Base-by-base conservation (phyloP, 2,888 invertebrate genomes). In the Gymnosoma rotundatum region DNA sequence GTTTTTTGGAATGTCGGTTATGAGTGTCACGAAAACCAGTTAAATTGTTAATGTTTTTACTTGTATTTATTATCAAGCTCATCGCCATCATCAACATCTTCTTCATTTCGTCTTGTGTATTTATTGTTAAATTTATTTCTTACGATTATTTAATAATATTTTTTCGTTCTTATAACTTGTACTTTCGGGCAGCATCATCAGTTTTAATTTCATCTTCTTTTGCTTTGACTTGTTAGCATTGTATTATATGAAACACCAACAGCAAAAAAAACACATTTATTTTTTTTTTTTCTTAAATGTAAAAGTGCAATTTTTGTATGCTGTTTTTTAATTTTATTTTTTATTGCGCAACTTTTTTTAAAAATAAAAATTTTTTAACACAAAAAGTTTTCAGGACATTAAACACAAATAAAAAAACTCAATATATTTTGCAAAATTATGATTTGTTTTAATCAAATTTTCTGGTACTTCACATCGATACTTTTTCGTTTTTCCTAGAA, bases 11-110 rank as follows among this genome's bases (percentile, higher is more conserved):
- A 85, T 85, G 85, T 85, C 83, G 85, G 83, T 85, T 83, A 85
- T 82, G 78, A 85, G 85, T 85, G 85, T 82, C 85, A 85, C 69
- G 85, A 79, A 85, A 85, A 85, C 85, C 85, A 85, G 85, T 85
- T 83, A 83, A 85, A 72, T 70, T 83, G 66, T 75, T 66, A 80
- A 78, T 84, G 78, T 78, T 80, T 78, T 80, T 10, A 2, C 12
- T 42, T 42, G 42, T 84, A 78, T 81, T 70, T 81, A 84, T 78
- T 81, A 84, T 81, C 84, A 80, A 82, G 81, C 81, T 75, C 81
- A 82, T 82, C 75, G 48, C 52, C 74, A 69, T 75, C 64, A 32
- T 52, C 78, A 64, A 20, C 69, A 50, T 21, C 76, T 36, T 61
- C 73, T 10, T 63, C 50, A 18, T 66, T 63, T 25, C n/a, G 10